A percentile compares a stretch with the other conserved stretches of the same genome.
These are phyloP conservation scores for Nixonia krombeini DNA, from an alignment of 1,140 invertebrate genomes.

Conservation along the genomic window DNA sequence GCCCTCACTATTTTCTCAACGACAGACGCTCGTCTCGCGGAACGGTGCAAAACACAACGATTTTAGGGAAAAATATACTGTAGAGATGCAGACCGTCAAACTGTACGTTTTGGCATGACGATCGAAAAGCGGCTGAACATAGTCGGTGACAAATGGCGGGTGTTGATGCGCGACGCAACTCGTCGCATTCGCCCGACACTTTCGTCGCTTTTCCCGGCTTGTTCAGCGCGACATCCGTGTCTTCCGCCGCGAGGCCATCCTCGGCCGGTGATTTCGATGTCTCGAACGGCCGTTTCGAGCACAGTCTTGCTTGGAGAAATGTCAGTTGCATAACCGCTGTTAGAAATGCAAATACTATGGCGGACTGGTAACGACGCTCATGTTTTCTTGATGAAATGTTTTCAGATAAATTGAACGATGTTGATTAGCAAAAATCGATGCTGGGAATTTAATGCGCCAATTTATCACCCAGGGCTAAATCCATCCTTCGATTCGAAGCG, in stretches of 20 bases:
- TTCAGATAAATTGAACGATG: slow-evolving; percentile 6
- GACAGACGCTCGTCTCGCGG: too few species aligned
- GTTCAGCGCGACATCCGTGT: too few species aligned
- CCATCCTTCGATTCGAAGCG: too few species aligned
- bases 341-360: slow-evolving; percentile 26
- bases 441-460: too few species aligned
- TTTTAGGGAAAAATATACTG: too few species aligned
- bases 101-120: slow-evolving; percentile 43
- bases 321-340: slow-evolving; percentile 9
- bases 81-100: too few species aligned
- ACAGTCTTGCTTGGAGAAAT: slow-evolving; percentile 1
- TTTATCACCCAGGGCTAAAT: too few species aligned
- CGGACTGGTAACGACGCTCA: slow-evolving; percentile 7
- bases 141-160: slow-evolving; percentile 39
- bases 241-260: slow-evolving; percentile 3
- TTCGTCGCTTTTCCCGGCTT: slow-evolving; percentile 23
- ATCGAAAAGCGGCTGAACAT: slow-evolving; percentile 47
- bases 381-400: slow-evolving; percentile 18
- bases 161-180: slow-evolving; percentile 41
- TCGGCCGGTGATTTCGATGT: neutral
- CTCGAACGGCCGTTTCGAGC: too few species aligned
- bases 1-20: too few species aligned
- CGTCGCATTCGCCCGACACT: slow-evolving; percentile 17
- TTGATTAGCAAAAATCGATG: too few species aligned
- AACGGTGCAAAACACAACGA: too few species aligned